Percentiles rank a stretch among this genome's conserved stretches.
phyloP scores from a whole-genome alignment of 2,113 vertebrate species.

The Carollia perspicillata region DNA sequence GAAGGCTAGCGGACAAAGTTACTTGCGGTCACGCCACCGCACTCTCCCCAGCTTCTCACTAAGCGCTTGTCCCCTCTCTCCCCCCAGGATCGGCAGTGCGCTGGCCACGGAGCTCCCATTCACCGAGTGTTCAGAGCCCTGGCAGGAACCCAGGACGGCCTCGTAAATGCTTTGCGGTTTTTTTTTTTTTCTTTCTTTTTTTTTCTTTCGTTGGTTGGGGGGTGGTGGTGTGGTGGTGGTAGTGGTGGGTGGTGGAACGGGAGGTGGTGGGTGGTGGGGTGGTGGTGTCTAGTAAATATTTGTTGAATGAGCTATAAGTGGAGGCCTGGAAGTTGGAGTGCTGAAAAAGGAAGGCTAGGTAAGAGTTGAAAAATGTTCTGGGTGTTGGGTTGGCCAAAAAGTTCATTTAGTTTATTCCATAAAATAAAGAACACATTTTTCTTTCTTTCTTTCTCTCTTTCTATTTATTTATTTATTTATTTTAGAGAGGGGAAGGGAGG shows the following conservation, averaged over 20 bases:
- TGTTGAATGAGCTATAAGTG: neutral
- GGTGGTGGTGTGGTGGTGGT: no score
- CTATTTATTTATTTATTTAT: no score
- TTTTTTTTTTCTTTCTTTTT: no score
- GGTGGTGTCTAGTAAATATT: neutral
- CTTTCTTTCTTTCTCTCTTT: no score
- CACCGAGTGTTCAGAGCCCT: neutral
- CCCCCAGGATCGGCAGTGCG: neutral
- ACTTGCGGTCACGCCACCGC: neutral
- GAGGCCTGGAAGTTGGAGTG: neutral
- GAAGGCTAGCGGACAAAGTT: neutral
- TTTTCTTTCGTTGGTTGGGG: no score
- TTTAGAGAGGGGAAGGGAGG: no score
- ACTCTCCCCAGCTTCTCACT: neutral
- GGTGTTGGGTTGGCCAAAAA: neutral
- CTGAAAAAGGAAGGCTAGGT: neutral
- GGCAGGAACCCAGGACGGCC: neutral
- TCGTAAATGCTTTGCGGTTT: neutral
- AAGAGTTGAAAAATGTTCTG: neutral
- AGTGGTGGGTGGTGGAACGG: no score
- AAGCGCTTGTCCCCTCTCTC: neutral
- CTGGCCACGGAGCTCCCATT: neutral
- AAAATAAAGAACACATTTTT: no score
- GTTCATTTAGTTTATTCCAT: no score
- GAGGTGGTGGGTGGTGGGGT: no score